These are phyloP conservation scores for Allophyes oxyacanthae DNA, from an alignment of 2,888 invertebrate genomes.

Conservation along the genomic window DNA sequence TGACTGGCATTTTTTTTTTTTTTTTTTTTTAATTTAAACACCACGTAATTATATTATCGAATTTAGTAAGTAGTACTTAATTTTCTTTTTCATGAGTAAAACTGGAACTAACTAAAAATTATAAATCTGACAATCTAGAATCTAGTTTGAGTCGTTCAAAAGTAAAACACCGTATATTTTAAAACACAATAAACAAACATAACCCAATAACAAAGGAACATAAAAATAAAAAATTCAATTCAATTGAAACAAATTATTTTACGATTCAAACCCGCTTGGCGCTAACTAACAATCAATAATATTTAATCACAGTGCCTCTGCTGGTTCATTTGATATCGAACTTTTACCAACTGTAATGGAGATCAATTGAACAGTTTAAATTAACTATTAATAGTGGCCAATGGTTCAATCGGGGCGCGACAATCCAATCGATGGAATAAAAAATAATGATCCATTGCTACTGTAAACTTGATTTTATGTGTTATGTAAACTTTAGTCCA, in stretches of 20 bases:
- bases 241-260: constrained; percentile 85
- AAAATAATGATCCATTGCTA: constrained; percentile 15
- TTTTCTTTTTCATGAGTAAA: no score
- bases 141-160: no score
- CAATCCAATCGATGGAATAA: constrained; percentile 66
- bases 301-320: constrained; percentile 76
- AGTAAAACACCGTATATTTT: constrained; percentile 1
- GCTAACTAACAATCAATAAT: constrained; percentile 78
- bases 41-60: no score
- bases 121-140: no score
- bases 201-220: constrained; percentile 19
- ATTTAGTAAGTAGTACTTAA: no score
- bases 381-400: constrained; percentile 80
- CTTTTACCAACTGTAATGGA: constrained; percentile 85
- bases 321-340: constrained; percentile 79
- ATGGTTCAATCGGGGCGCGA: constrained; percentile 81
- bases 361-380: constrained; percentile 86
- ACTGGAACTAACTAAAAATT: no score
- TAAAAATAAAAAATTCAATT: constrained; percentile 68
- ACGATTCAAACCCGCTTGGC: constrained; percentile 77
- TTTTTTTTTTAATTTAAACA: background rate
- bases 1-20: background rate
- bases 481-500: no score
- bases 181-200: constrained; percentile 2
- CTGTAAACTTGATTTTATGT: background rate